Evolutionary conservation across 2,113 vertebrate species (phyloP), one percentile per base, ranked within the genome.

Genomic region (Catagonus wagneri): DNA sequence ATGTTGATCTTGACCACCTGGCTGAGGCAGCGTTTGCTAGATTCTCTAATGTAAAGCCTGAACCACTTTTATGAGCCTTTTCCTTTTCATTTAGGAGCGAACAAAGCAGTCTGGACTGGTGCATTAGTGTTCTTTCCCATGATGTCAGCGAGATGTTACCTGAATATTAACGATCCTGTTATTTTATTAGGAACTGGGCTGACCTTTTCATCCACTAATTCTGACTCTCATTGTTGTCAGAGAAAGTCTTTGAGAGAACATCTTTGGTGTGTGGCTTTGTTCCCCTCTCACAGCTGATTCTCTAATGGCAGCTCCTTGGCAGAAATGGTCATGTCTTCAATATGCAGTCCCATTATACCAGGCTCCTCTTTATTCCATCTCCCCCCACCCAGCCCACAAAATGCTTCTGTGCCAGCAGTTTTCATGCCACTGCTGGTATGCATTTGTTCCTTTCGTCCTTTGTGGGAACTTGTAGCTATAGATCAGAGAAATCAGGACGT

Each of bases 161-260:
- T 84, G 92, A 95, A 96, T 94, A 69, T 36, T 93, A 89, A 96
- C 60, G 11, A 29, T 11, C 54, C 29, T 84, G 1, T 94, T 93
- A 52, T 91, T 54, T 89, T 56, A 61, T 88, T 66, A 94, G 52
- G 89, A 60, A 27, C 83, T 36, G 39, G 78, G 44, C 13, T 93
- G 89, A 89, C 86, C 95, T 97, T 96, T 95, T 72, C 83, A 72
- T 89, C 36, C 66, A 15, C 83, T 90, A 60, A 22, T 72, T 92
- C 89, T 80, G 66, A 68, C 74, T 79, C 79, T 93, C 44, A 27
- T 58, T 90, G 44, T 83, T 89, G 72, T 96, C 96, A 58, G 22
- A 65, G 68, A 44, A 85, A 25, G 58, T 72, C 58, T 92, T 63
- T 36, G 14, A n/a, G 81, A 93, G 68, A 71, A 84, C 19, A 36